phyloP scores from a whole-genome alignment of 2,797 vertebrate species.

The Sebastes matsubarae region DNA sequence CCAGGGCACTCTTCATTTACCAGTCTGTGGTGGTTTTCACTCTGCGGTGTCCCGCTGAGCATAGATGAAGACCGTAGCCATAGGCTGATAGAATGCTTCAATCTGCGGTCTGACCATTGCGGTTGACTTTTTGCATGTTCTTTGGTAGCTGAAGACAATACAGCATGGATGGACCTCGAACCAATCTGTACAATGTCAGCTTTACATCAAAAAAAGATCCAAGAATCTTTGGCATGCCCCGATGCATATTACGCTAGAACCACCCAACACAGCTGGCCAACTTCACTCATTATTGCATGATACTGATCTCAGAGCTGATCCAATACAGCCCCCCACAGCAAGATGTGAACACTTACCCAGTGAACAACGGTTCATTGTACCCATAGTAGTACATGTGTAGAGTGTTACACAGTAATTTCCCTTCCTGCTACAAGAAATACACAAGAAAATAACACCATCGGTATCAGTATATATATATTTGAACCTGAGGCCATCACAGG shows the following conservation, averaged over 20 bases:
- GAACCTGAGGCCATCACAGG: slow-evolving; percentile 38
- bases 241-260: slow-evolving; percentile 5
- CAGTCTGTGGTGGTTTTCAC: slow-evolving; percentile 17
- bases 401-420: slow-evolving; percentile 68
- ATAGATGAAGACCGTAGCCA: slow-evolving; percentile 4
- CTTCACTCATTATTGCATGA: slow-evolving; percentile 63
- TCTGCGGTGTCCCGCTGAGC: background rate
- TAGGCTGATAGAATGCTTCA: background rate
- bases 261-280: slow-evolving; percentile 41
- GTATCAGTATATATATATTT: slow-evolving; percentile 30
- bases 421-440: slow-evolving; percentile 51
- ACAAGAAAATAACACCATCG: slow-evolving; percentile 65
- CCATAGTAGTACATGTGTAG: slow-evolving; percentile 61
- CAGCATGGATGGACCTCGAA: slow-evolving; percentile 8
- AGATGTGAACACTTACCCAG: slow-evolving; percentile 73
- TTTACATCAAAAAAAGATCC: slow-evolving; percentile 20
- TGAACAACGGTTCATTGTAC: slow-evolving; percentile 79
- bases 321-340: slow-evolving; percentile 62
- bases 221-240: slow-evolving; percentile 15
- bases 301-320: slow-evolving; percentile 68
- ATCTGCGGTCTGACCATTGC: slow-evolving; percentile 13
- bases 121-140: slow-evolving; percentile 16
- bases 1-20: slow-evolving; percentile 15
- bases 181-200: slow-evolving; percentile 36
- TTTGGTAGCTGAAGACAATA: slow-evolving; percentile 16